Evolutionary conservation across 2,797 vertebrate species (phyloP), one percentile per base, ranked within the genome.

Genomic region (Epinephelus malabaricus): DNA sequence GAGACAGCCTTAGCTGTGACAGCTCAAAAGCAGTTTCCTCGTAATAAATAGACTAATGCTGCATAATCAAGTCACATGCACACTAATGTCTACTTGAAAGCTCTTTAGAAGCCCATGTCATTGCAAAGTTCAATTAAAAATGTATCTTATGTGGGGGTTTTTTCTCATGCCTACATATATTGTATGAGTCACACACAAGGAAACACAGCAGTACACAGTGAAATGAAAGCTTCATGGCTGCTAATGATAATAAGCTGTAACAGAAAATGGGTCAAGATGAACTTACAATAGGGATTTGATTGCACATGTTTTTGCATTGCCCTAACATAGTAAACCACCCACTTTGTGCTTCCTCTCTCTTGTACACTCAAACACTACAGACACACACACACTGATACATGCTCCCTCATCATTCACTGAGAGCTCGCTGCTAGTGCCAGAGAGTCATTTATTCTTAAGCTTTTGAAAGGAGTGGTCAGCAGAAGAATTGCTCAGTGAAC

Each of bases 51-150:
- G 75, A 67, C 79, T 86, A 89, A 90, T 88, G 82, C 89, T 60
- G 85, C 92, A 93, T 91, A 92, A 92, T 93, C 80, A 88, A 92
- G 82, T 88, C 69, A 82, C 71, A 87, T 88, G 86, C 86, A 89
- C 85, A 81, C 74, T 86, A 75, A 88, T 74, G 76, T 86, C 53
- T 86, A 45, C 80, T 82, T 85, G 81, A 90, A 83, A 89, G 78
- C 86, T 85, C 54, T 87, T 81, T 65, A 87, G 76, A 90, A 62
- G 78, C 73, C 49, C 61, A 72, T 51, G 68, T 66, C 17, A 27
- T 66, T 76, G 69, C 34, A 64, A 80, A 79, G 67, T 68, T 80
- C 49, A 72, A 90, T 92, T 91, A 89, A 89, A 92, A 84, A 90
- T 86, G 71, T n/a, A 88, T 88, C 70, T 80, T 55, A n/a, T 81